Percentiles rank a stretch among this genome's conserved stretches.
phyloP scores from a whole-genome alignment of 2,113 vertebrate genomes.

The Phainopepla nitens region DNA sequence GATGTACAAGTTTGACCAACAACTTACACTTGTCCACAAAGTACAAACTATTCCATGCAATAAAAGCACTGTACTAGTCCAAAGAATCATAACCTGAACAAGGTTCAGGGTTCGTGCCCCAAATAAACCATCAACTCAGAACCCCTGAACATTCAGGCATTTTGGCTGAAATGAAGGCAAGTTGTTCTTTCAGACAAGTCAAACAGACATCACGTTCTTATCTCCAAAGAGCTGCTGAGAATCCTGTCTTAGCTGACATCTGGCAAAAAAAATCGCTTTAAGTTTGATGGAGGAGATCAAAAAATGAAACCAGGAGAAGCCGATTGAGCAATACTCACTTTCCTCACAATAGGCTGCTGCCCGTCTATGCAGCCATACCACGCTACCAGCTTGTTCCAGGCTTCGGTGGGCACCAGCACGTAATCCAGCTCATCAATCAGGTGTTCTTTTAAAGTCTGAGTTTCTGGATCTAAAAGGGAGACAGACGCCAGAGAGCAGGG shows the following conservation, averaged over 20 bases:
- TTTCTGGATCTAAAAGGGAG: slow-evolving; percentile 80
- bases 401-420: slow-evolving; percentile 90
- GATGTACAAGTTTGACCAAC: background rate
- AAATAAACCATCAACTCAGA: background rate
- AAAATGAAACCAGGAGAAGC: background rate
- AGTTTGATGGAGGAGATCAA: background rate
- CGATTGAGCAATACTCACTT: slow-evolving; percentile 72
- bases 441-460: slow-evolving; percentile 88
- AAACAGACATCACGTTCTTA: background rate
- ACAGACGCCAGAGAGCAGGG: background rate
- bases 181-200: background rate
- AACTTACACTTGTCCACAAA: background rate
- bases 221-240: background rate
- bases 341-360: slow-evolving; percentile 90
- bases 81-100: background rate
- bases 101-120: background rate
- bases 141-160: background rate
- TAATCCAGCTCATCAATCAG: slow-evolving; percentile 96
- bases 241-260: background rate
- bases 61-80: background rate
- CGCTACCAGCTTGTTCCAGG: slow-evolving; percentile 87
- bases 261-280: background rate
- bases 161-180: background rate
- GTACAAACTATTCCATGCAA: background rate
- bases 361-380: slow-evolving; percentile 91